Conservation (phyloP, 2,113 vertebrate genomes). For the Anarrhichthys ocellatus region DNA sequence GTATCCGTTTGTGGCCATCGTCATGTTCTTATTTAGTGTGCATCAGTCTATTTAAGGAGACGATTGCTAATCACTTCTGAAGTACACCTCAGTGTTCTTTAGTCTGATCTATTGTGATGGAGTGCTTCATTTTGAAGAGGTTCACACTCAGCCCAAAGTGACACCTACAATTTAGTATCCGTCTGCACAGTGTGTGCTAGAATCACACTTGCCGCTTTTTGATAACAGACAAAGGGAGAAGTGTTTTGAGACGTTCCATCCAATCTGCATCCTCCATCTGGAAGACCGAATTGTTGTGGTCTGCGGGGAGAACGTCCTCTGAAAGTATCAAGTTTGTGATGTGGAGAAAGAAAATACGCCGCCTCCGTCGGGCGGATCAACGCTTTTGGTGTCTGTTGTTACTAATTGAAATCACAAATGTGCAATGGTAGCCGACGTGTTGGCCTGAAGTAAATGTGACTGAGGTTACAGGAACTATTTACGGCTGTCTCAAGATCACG, state of each 20-base stretch:
- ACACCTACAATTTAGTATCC: constrained; percentile 3
- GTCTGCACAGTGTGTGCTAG: constrained; percentile 11
- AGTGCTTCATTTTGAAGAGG: background rate
- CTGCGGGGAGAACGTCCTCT: background rate
- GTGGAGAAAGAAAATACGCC: constrained; percentile 1
- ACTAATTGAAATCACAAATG: constrained; percentile 15
- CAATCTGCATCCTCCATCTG: constrained; percentile 11
- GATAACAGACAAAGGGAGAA: constrained; percentile 12
- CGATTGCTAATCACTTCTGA: background rate
- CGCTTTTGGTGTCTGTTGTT: constrained; percentile 1
- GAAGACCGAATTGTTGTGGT: constrained; percentile 15
- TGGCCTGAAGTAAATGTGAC: constrained; percentile 21
- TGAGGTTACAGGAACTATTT: constrained; percentile 12
- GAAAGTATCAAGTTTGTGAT: constrained; percentile 21
- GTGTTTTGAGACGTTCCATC: background rate
- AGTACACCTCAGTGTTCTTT: background rate
- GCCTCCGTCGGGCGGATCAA: background rate
- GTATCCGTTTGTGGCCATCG: too few species aligned
- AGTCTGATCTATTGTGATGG: background rate
- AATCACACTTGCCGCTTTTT: constrained; percentile 25
- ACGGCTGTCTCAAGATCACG: background rate
- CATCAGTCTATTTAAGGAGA: background rate
- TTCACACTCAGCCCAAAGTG: constrained; percentile 14
- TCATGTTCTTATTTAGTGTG: background rate
- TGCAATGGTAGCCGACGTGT: background rate